These are phyloP conservation scores for Polyommatus icarus DNA, from an alignment of 2,888 invertebrate species.

Conservation along the genomic window DNA sequence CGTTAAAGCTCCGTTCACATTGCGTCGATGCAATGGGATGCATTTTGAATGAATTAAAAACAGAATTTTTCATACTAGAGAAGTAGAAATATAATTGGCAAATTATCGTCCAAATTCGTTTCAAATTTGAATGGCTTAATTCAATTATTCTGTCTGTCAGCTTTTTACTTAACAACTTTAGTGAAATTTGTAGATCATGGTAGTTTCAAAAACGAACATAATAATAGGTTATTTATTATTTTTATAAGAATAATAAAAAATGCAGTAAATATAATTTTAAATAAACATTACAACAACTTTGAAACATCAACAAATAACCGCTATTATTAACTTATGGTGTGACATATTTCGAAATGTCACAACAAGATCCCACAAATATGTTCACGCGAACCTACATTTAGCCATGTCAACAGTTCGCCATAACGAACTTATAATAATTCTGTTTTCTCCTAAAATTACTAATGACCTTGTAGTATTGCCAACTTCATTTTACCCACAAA, in stretches of 20 bases:
- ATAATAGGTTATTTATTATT: no score
- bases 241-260: no score
- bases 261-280: no score
- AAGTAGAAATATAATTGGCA: no score
- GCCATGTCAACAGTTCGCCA: background rate
- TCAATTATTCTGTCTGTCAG: no score
- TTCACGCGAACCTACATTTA: slow-evolving; percentile 1
- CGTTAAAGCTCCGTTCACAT: background rate
- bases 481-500: background rate
- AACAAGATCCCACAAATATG: background rate
- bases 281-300: background rate
- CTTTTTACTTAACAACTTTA: no score
- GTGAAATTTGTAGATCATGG: no score
- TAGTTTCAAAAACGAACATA: no score
- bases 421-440: slow-evolving; percentile 12
- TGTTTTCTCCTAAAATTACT: background rate
- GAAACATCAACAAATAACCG: background rate
- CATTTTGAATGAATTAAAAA: background rate
- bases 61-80: no score
- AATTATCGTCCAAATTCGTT: no score
- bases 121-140: no score
- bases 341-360: background rate
- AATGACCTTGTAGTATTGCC: background rate
- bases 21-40: background rate
- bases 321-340: background rate